Evolutionary conservation across 2,888 invertebrate genomes (phyloP), one percentile per base, ranked within the genome.

Genomic region (Globia sparganii): DNA sequence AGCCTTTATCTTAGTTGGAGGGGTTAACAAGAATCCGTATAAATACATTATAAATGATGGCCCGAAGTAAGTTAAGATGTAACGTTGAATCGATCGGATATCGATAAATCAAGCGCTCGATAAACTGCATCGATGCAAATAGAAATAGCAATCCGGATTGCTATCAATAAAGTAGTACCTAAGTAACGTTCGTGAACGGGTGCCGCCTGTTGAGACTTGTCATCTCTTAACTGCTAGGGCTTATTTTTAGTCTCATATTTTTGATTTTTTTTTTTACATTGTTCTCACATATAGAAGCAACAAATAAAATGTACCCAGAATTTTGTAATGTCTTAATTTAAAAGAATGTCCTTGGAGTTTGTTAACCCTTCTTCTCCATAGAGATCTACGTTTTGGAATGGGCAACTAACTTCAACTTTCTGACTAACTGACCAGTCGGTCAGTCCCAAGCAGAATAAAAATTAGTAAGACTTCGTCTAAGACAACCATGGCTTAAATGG

Each of bases 41-140:
- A 49, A 21, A 49, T 53, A 53, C 53, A 53, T 25, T 53, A 53
- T 25, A 25, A 53, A 25, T 53, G 28, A 25, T 34, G 18, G 25
- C 25, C 18, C 8, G 8, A 40, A 61, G 2, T 8, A 64, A 56
- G 3, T 43, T 34, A 25, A 43, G 31, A 75, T 74, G 46, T 37
- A 28, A 53, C 13, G n/a, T 31, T 62, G 4, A 40, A 49, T 31
- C 21, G 18, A 31, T 68, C 15, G 5, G 9, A 3, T 67, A 28
- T 53, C n/a, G n/a, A 69, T 49, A 21, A 59, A 74, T 67, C 34
- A 31, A 34, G n/a, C 13, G 0, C 9, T 43, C 3, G 15, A 53
- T 81, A 53, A 69, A 37, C 28, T 59, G n/a, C n/a, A 43, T 40
- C 0, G 58, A 34, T 64, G 58, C 34, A 28, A 75, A 82, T 59